These are phyloP conservation scores for Chloropsis cyanopogon DNA, from an alignment of 2,113 vertebrate species.

Conservation along the genomic window DNA sequence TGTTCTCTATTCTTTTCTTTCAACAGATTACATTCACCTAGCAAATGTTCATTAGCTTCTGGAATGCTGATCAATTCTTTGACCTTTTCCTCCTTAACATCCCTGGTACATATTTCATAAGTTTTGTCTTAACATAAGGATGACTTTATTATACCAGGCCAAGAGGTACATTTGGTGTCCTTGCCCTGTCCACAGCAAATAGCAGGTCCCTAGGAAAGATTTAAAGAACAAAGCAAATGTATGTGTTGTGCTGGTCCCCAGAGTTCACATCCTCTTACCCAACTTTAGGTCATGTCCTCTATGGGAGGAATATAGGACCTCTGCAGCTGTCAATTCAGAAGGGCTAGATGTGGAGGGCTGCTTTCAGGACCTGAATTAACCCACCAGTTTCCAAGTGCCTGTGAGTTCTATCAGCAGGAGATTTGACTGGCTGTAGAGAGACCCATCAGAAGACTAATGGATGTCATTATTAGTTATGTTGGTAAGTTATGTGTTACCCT, in stretches of 20 bases:
- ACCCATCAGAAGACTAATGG: neutral
- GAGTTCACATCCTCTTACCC: neutral
- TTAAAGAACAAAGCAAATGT: neutral
- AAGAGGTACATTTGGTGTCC: neutral
- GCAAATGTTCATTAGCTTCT: neutral
- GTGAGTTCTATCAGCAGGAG: neutral
- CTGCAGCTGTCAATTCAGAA: neutral
- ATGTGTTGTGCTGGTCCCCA: neutral
- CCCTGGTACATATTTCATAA: neutral
- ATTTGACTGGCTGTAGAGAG: neutral
- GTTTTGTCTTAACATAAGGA: neutral
- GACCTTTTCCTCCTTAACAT: neutral
- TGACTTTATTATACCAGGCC: neutral
- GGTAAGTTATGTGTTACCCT: neutral
- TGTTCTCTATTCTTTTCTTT: neutral
- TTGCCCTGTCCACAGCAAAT: neutral
- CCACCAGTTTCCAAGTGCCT: neutral
- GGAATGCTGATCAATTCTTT: neutral
- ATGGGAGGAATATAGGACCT: neutral
- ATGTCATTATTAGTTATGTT: neutral
- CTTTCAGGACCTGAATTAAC: neutral
- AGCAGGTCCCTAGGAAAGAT: neutral
- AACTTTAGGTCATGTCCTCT: neutral
- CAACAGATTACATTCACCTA: neutral
- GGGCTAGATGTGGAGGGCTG: neutral